Conservation (phyloP, 35 echinoderm and acorn worm species). For the Stichopus chloronotus region DNA sequence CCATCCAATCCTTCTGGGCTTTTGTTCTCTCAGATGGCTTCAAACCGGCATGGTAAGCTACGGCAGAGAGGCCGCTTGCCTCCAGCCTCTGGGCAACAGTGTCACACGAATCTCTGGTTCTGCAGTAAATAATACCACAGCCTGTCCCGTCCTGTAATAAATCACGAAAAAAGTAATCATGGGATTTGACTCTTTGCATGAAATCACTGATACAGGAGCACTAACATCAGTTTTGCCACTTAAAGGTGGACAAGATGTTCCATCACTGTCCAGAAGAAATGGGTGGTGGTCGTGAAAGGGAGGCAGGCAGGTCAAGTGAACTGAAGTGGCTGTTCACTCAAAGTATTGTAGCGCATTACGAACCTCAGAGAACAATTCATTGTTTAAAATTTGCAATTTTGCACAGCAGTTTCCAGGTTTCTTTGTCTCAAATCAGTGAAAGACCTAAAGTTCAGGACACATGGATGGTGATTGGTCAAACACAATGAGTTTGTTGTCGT, state of each 20-base stretch:
- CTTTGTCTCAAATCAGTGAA: too few species aligned
- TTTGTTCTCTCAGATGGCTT: conserved; percentile 74
- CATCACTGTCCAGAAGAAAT: too few species aligned
- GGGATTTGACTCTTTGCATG: not conserved
- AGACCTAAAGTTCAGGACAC: too few species aligned
- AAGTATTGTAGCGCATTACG: too few species aligned
- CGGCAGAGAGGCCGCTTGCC: conserved; percentile 65
- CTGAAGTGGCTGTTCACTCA: too few species aligned
- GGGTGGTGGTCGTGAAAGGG: too few species aligned
- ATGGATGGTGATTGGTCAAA: too few species aligned
- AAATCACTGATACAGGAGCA: not conserved
- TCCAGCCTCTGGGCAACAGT: conserved; percentile 71
- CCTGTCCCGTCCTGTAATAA: conserved; percentile 62
- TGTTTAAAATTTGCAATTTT: too few species aligned
- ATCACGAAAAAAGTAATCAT: not conserved
- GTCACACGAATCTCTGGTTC: conserved; percentile 86
- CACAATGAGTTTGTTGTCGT: too few species aligned
- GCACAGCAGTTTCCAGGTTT: too few species aligned
- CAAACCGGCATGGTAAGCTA: conserved; percentile 91
- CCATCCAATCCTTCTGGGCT: conserved; percentile 93
- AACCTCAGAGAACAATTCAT: too few species aligned
- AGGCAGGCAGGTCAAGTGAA: too few species aligned
- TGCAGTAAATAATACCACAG: conserved; percentile 95
- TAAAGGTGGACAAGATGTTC: not conserved
- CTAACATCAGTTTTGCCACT: not conserved